phyloP scores from a whole-genome alignment of 2,113 vertebrate species.

The Bubalus kerabau region DNA sequence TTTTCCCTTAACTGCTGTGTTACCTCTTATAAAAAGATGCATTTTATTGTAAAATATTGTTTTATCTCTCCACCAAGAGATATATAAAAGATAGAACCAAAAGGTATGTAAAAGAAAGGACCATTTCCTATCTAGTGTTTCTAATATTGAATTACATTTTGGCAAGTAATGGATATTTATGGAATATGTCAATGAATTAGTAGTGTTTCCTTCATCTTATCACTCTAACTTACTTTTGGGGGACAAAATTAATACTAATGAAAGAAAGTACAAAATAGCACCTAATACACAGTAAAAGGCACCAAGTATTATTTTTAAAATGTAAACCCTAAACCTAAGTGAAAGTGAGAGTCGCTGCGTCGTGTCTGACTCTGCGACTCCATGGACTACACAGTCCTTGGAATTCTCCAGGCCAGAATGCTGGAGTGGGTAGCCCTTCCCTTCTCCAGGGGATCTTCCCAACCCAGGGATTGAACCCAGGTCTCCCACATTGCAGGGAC shows the following conservation, averaged over 20 bases:
- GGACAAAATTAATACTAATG: not conserved
- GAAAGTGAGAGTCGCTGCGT: rapidly evolving
- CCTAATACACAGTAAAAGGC: not conserved
- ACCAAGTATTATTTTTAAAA: not conserved
- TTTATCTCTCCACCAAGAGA: not conserved
- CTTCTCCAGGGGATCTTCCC: not conserved
- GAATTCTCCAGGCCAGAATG: not conserved
- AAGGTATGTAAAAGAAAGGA: not conserved
- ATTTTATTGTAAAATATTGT: not conserved
- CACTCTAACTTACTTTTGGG: not conserved
- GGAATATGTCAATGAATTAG: not conserved
- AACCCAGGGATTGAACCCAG: not conserved
- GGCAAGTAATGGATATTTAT: not conserved
- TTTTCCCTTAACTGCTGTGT: not conserved
- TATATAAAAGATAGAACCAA: not conserved
- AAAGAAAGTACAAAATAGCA: not conserved
- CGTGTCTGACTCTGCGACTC: rapidly evolving
- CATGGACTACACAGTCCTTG: not conserved
- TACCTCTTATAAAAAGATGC: not conserved
- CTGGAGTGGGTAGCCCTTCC: not conserved
- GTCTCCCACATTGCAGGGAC: not conserved
- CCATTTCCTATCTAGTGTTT: not conserved
- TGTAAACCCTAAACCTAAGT: not conserved
- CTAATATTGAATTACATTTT: constrained; percentile 3
- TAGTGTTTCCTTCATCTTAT: not conserved